Evolutionary conservation across 2,113 vertebrate genomes (phyloP), one percentile per base, ranked within the genome.

Genomic region (Microcebus tavaratra): DNA sequence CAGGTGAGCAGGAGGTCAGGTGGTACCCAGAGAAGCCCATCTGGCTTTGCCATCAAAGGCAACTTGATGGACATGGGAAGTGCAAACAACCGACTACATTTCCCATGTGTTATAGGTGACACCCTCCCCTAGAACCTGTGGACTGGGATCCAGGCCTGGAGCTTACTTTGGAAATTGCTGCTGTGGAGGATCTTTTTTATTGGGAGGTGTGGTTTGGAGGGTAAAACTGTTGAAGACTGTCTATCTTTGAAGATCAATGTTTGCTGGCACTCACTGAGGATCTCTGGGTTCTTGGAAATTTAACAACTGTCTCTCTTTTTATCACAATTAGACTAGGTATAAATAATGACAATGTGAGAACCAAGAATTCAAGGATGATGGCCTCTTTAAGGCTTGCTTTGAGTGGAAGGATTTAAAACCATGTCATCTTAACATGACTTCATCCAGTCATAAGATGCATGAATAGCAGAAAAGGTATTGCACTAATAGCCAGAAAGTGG

Each of bases 161-260:
- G 29, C 93, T 95, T 90, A 73, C 70, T 97, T 85, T 95, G 96
- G 79, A 97, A 95, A 72, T 75, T 61, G 73, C 11, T 88, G 8
- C 11, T 88, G 6, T 53, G 17, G 68, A 88, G 67, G 86, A 88
- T 90, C 50, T 50, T 95, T 97, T 97, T 97, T 95, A 97, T 94
- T 93, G 88, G 96, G 80, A 95, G 93, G 63, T 95, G 80, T 95
- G 95, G 78, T 85, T 98, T 95, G 96, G 90, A 97, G 82, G 80
- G 59, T 70, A 82, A 80, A 86, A 84, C 48, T 31, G 4, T 76
- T 75, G 63, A 93, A 29, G 39, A 81, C 8, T 39, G 6, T 86
- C 72, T 92, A 29, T 94, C 91, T 97, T 95, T 94, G 95, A 97
- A 95, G 90, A 94, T 90, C 48, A 65, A 0, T 70, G 59, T 94